Percentiles rank a stretch among this genome's conserved stretches.
Conservation (phyloP, 2,888 invertebrate species). For the Julus scandinavius region DNA sequence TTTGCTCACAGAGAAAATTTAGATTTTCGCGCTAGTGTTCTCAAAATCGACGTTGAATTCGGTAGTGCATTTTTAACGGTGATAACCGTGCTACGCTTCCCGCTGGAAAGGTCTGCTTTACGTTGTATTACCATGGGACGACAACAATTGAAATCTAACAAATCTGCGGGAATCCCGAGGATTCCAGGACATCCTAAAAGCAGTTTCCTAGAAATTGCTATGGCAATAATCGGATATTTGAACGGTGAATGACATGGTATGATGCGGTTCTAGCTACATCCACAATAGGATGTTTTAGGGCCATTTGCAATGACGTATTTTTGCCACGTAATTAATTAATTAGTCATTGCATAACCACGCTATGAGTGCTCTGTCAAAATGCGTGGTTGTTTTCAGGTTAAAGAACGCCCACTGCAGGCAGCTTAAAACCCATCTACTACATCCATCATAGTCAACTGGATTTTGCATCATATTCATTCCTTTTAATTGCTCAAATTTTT, state of each 20-base stretch:
- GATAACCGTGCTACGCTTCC: background rate
- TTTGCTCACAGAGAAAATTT: background rate
- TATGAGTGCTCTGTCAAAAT: background rate
- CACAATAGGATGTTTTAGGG: background rate
- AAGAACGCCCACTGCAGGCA: background rate
- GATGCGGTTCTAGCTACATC: background rate
- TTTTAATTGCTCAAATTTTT: too few relatives aligned
- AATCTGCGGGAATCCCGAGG: background rate
- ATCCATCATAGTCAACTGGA: background rate
- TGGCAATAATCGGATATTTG: background rate
- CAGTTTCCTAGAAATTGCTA: background rate
- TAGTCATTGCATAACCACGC: background rate
- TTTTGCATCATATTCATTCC: too few relatives aligned
- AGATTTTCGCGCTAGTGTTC: background rate
- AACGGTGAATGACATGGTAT: background rate
- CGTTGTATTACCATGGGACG: background rate
- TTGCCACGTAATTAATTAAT: constrained; percentile 11
- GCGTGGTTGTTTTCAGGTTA: background rate
- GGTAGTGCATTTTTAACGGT: background rate
- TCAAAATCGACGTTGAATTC: background rate
- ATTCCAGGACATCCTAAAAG: background rate
- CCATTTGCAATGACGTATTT: background rate
- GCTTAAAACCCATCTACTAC: background rate
- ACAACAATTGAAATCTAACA: background rate
- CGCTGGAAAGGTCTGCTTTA: background rate